A percentile compares a stretch with the other conserved stretches of the same genome.
These are phyloP conservation scores for Colletes collaris DNA, from an alignment of 2,888 invertebrate species.

Conservation along the genomic window DNA sequence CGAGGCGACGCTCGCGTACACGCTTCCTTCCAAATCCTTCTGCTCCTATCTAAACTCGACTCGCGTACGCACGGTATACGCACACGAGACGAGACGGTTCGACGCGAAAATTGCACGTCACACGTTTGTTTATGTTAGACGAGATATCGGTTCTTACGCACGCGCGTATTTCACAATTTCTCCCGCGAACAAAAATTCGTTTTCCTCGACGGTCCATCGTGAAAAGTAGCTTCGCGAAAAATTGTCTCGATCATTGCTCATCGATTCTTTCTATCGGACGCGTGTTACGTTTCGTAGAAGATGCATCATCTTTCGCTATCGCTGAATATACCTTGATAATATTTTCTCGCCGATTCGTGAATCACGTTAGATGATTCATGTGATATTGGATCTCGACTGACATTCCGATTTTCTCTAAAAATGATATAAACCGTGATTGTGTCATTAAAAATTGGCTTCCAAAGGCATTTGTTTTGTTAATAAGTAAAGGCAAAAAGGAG, in stretches of 20 bases:
- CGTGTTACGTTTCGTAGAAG: too few relatives aligned
- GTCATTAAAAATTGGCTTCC: too few relatives aligned
- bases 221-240: too few relatives aligned
- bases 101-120: conserved; percentile 15
- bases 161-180: conserved; percentile 37
- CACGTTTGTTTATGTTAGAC: conserved; percentile 49
- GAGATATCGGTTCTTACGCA: conserved; percentile 29
- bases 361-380: conserved; percentile 35
- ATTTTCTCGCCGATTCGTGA: conserved; percentile 3
- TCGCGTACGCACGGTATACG: neutral
- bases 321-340: conserved; percentile 21
- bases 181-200: conserved; percentile 17
- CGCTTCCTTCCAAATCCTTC: conserved; percentile 3
- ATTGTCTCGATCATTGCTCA: too few relatives aligned
- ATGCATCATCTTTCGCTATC: neutral
- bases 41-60: conserved; percentile 5
- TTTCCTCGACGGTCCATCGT: too few relatives aligned
- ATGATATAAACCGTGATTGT: neutral
- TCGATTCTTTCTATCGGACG: too few relatives aligned
- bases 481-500: neutral
- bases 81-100: neutral
- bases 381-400: neutral
- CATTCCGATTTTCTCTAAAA: too few relatives aligned
- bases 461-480: neutral
- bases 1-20: neutral